Conservation (phyloP, 1,140 invertebrate species). For the Calycopis cecrops region DNA sequence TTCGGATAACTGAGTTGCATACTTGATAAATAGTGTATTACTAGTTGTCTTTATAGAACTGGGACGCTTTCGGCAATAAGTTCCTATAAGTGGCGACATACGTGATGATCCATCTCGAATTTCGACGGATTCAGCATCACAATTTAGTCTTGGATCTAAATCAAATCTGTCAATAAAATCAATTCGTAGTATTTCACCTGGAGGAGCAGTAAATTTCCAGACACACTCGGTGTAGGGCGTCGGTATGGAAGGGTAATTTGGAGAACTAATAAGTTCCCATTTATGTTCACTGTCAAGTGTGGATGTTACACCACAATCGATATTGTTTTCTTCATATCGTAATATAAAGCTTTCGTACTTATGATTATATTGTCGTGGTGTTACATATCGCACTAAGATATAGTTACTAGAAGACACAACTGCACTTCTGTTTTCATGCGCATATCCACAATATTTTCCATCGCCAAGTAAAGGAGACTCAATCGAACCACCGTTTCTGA, state of each 20-base stretch:
- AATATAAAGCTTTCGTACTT: conserved; percentile 75
- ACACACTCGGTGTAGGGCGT: conserved; percentile 85
- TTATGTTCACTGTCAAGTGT: conserved; percentile 57
- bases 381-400: conserved; percentile 56
- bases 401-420: conserved; percentile 81
- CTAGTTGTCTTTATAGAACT: conserved; percentile 77
- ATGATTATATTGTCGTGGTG: conserved; percentile 11
- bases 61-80: conserved; percentile 79
- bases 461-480: conserved; percentile 83
- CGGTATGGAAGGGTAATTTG: conserved; percentile 88
- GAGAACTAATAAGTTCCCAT: conserved; percentile 78
- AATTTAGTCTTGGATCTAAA: conserved; percentile 74
- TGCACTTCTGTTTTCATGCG: conserved; percentile 61
- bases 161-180: conserved; percentile 87
- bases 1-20: conserved; percentile 80
- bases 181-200: conserved; percentile 81
- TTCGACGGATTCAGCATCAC: conserved; percentile 83
- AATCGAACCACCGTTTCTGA: conserved; percentile 83
- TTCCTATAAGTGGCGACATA: conserved; percentile 77
- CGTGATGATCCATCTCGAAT: conserved; percentile 85
- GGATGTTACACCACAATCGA: conserved; percentile 79
- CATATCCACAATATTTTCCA: conserved; percentile 84
- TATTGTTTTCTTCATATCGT: conserved; percentile 75
- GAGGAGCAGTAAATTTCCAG: conserved; percentile 84
- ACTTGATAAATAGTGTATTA: conserved; percentile 84